Percentiles rank a stretch among this genome's conserved stretches.
phyloP scores from a whole-genome alignment of 2,888 invertebrate species.

The Phytoseiulus persimilis region DNA sequence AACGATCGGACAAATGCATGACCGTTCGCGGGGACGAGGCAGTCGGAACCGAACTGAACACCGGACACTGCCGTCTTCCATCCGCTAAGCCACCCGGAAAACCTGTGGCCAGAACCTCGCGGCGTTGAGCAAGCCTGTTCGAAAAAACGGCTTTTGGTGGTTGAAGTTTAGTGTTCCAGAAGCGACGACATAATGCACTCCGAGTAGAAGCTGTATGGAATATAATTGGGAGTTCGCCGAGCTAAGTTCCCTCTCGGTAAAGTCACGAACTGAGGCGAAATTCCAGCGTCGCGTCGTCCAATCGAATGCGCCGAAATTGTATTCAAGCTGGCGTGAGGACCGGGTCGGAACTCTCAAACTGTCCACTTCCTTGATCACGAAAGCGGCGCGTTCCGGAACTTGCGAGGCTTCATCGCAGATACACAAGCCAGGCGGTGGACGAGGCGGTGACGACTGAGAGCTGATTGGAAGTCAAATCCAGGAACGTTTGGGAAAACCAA shows the following conservation, averaged over 20 bases:
- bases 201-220: neutral
- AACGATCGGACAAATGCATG: neutral
- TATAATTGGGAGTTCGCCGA: neutral
- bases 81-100: neutral
- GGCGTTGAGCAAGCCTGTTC: neutral
- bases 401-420: too few species aligned
- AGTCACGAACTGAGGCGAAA: neutral
- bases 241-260: neutral
- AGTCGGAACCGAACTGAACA: neutral
- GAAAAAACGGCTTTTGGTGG: neutral
- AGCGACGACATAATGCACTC: neutral
- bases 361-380: neutral
- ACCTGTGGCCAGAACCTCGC: neutral
- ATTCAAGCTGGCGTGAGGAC: neutral
- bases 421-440: too few species aligned
- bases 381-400: neutral
- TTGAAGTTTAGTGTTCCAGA: neutral
- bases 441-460: too few species aligned
- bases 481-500: too few species aligned
- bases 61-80: neutral
- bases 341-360: neutral
- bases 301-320: neutral
- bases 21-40: neutral
- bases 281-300: neutral
- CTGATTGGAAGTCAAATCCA: too few species aligned